Evolutionary conservation across 2,888 invertebrate species (phyloP).

Genomic region (Gastrophysa polygoni): DNA sequence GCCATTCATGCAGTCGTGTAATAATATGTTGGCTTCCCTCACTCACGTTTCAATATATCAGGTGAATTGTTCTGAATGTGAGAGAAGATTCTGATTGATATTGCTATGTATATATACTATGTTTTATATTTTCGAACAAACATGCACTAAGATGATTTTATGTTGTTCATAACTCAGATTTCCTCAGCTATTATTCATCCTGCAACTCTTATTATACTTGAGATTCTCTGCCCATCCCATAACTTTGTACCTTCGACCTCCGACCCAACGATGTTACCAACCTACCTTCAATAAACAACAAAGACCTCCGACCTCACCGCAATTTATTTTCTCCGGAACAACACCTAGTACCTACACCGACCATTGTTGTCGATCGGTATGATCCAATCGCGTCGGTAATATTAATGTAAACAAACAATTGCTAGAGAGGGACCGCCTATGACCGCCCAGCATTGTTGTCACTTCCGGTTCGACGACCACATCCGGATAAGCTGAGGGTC

Average conservation of each 20-base stretch:
- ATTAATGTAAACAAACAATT: slow-evolving; percentile 30
- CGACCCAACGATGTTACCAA: slow-evolving; percentile 9
- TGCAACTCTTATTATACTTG: background rate
- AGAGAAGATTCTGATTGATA: too few species aligned
- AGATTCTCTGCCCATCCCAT: slow-evolving; percentile 8
- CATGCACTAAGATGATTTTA: too few species aligned
- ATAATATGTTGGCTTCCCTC: too few species aligned
- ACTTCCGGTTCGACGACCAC: slow-evolving; percentile 30
- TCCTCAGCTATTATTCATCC: too few species aligned
- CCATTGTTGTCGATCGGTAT: slow-evolving; percentile 26
- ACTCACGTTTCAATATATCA: too few species aligned
- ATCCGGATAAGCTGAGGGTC: slow-evolving; percentile 22
- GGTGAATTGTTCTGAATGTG: too few species aligned
- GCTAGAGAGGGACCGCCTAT: slow-evolving; percentile 24
- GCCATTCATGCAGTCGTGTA: too few species aligned
- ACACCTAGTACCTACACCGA: slow-evolving; percentile 16
- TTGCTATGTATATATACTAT: too few species aligned
- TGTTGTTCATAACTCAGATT: too few species aligned
- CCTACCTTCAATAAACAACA: slow-evolving; percentile 20
- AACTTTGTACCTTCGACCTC: background rate
- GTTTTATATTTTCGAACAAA: too few species aligned
- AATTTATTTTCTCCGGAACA: slow-evolving; percentile 24
- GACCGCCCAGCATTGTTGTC: slow-evolving; percentile 30
- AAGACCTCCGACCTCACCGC: slow-evolving; percentile 20
- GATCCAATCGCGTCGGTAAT: slow-evolving; percentile 21